These are phyloP conservation scores for Sinosuthora webbiana DNA, from an alignment of 2,113 vertebrate genomes.

Conservation along the genomic window DNA sequence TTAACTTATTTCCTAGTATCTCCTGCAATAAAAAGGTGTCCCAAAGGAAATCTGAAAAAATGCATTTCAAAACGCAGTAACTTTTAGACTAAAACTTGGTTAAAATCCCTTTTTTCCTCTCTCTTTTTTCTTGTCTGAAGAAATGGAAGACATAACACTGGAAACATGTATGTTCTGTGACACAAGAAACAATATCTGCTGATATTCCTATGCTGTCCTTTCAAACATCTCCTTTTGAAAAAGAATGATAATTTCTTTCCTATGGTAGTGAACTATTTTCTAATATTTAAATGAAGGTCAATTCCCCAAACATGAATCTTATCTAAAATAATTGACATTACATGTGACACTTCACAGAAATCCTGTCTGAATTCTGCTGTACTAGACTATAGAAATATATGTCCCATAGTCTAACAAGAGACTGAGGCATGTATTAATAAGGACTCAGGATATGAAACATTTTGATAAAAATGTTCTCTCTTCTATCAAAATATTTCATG, in stretches of 20 bases:
- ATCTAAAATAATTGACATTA: not conserved
- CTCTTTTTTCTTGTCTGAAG: not conserved
- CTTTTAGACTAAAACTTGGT: not conserved
- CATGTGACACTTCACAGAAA: not conserved
- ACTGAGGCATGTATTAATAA: not conserved
- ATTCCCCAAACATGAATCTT: not conserved
- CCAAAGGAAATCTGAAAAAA: not conserved
- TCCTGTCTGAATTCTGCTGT: not conserved
- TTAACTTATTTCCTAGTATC: not conserved
- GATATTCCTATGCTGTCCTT: not conserved
- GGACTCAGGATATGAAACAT: not conserved
- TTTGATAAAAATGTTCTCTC: not conserved
- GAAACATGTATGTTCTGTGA: not conserved
- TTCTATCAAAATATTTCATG: slow-evolving; percentile 5
- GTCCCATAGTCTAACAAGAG: not conserved
- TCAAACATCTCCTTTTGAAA: not conserved
- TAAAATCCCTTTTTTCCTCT: not conserved
- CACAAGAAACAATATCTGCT: not conserved
- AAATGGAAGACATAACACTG: not conserved
- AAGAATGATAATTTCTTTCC: not conserved
- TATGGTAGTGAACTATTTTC: not conserved
- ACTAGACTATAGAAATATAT: not conserved
- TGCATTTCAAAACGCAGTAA: not conserved
- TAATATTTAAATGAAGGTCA: not conserved
- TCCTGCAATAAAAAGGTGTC: not conserved